A percentile compares a stretch with the other conserved stretches of the same genome.
Evolutionary conservation across 2,888 invertebrate species (phyloP).

Genomic region (Limnephilus lunatus): DNA sequence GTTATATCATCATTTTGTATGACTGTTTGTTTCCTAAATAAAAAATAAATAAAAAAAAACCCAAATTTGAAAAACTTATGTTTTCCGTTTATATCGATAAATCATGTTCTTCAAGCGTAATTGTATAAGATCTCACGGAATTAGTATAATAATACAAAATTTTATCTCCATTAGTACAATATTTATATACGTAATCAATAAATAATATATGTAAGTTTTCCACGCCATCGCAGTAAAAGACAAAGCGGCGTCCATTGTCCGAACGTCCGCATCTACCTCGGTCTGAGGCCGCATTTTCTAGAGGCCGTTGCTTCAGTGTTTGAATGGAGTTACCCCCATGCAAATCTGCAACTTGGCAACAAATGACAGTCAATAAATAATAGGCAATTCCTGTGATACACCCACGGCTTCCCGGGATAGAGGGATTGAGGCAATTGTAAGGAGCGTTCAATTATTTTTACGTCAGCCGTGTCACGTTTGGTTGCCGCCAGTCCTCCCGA

Average conservation of each 20-base stretch:
- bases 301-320: neutral
- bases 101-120: no score
- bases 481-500: slow-evolving; percentile 11
- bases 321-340: neutral
- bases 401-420: neutral
- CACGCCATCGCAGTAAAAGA: neutral
- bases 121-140: no score
- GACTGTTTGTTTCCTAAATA: no score
- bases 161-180: no score
- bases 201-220: neutral
- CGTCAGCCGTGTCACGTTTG: slow-evolving; percentile 21
- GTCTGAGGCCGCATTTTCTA: neutral
- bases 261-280: neutral
- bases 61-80: no score
- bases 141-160: no score
- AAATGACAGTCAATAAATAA: slow-evolving; percentile 22
- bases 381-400: neutral
- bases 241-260: neutral
- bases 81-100: no score
- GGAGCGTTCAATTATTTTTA: slow-evolving; percentile 37
- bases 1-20: no score
- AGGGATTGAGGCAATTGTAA: neutral
- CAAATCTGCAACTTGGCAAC: neutral
- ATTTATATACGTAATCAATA: no score
- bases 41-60: no score